These are phyloP conservation scores for Syngnathoides biaculeatus DNA, from an alignment of 2,113 vertebrate genomes.

Conservation along the genomic window DNA sequence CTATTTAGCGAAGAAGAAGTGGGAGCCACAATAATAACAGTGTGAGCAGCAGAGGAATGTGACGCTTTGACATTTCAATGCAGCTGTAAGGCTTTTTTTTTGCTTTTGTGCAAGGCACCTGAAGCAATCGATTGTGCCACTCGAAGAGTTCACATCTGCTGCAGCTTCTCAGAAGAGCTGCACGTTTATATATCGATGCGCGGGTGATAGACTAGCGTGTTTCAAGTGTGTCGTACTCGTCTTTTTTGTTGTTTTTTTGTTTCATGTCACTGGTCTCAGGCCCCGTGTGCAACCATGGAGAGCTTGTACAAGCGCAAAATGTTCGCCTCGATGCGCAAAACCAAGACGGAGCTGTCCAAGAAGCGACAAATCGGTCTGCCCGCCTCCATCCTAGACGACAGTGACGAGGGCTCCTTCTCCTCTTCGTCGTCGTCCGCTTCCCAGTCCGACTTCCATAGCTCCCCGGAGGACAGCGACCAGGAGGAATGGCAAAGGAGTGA, in stretches of 20 bases:
- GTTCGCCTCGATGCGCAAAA: constrained; percentile 70
- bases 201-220: constrained; percentile 22
- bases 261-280: constrained; percentile 35
- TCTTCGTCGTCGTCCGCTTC: constrained; percentile 52
- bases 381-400: constrained; percentile 67
- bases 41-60: constrained; percentile 7
- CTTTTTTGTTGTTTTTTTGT: constrained; percentile 11
- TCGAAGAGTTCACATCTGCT: neutral
- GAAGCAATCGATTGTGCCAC: neutral
- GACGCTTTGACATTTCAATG: neutral
- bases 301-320: constrained; percentile 71
- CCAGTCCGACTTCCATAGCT: constrained; percentile 59
- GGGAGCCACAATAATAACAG: constrained; percentile 46
- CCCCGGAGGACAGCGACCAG: constrained; percentile 47
- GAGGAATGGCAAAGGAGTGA: constrained; percentile 38
- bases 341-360: constrained; percentile 58
- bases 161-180: neutral
- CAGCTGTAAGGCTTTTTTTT: neutral
- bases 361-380: constrained; percentile 63
- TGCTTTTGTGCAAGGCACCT: neutral
- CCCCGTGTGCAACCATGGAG: constrained; percentile 57
- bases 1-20: constrained; percentile 21
- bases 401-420: constrained; percentile 69
- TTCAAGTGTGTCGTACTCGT: neutral
- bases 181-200: constrained; percentile 12